Base-by-base conservation (phyloP, 2,113 vertebrate genomes). In the Macquaria australasica region DNA sequence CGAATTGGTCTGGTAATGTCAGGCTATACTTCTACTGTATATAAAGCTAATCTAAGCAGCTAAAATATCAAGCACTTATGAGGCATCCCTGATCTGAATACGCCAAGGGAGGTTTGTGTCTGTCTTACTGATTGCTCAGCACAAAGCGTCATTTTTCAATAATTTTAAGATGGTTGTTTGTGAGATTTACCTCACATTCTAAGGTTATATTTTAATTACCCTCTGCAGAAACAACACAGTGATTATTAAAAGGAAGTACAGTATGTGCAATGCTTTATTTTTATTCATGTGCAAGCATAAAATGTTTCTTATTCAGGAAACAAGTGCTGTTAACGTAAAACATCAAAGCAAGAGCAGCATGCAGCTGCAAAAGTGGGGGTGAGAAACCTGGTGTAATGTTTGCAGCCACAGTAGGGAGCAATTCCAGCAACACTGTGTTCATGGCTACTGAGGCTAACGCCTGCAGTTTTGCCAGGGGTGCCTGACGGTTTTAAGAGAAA, bases 351-450 rank as follows among this genome's bases (percentile, higher is more conserved):
- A 59, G 4, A 84, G n/a, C 67, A 85, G 79, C 76, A 77, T 67
- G 79, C n/a, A 70, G 58, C 81, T 84, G 37, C 39, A 74, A 77
- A 86, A 79, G 11, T 28, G 48, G 56, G 83, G 59, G 58, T 81
- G 87, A 76, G 84, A 87, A 82, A 82, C 81, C 79, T 41, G 83
- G 69, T 89, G 86, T 85, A 79, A 84, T 92, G 77, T 92, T 92
- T 88, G 81, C 82, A 83, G 75, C 75, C 81, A 53, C 91, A 82
- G 83, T 81, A 55, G 71, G 73, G 77, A 84, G 82, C 8, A 74
- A 88, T 70, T 80, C 71, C 63, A 73, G 77, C 70, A 75, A 39
- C 1, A 34, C 51, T 83, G 72, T 71, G 70, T 87, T 89, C 83
- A 71, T 55, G 50, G 83, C 77, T 72, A 79, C 81, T 2, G 43